Evolutionary conservation across 1,140 invertebrate species (phyloP).

Genomic region (Anoplophora glabripennis): DNA sequence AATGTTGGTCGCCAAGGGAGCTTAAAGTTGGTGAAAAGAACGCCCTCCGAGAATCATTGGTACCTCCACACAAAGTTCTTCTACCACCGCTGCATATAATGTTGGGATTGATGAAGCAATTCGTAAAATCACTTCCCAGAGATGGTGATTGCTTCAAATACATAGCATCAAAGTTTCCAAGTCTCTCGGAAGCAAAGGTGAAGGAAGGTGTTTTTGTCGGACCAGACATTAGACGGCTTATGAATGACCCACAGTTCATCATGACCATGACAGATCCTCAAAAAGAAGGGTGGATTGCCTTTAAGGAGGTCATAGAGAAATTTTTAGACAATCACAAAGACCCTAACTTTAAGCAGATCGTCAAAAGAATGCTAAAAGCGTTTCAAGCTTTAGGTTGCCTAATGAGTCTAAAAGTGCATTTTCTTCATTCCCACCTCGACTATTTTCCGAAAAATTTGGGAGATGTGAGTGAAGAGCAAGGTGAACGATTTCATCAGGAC

Average conservation of each 20-base stretch:
- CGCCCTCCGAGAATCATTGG: neutral
- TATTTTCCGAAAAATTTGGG: neutral
- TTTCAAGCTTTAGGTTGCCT: neutral
- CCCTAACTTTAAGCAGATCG: neutral
- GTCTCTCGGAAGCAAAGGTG: too few relatives aligned
- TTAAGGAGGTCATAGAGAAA: neutral
- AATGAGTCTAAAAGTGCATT: neutral
- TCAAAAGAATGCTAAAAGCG: neutral
- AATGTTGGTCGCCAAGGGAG: neutral
- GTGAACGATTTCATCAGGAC: conserved; percentile 1
- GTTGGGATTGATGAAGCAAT: too few relatives aligned
- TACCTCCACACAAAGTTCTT: too few relatives aligned
- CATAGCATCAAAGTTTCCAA: too few relatives aligned
- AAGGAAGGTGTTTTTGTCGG: neutral
- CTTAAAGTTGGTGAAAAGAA: neutral
- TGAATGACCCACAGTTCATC: neutral
- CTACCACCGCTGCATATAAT: too few relatives aligned
- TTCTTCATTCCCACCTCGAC: neutral
- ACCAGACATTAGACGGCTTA: neutral
- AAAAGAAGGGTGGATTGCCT: neutral
- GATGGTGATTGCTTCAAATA: too few relatives aligned
- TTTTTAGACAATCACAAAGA: neutral
- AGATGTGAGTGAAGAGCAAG: neutral
- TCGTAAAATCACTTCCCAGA: too few relatives aligned
- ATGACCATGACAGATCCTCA: neutral